A percentile compares a stretch with the other conserved stretches of the same genome.
phyloP scores from a whole-genome alignment of 2,113 vertebrate species.

The Eclectus roratus region DNA sequence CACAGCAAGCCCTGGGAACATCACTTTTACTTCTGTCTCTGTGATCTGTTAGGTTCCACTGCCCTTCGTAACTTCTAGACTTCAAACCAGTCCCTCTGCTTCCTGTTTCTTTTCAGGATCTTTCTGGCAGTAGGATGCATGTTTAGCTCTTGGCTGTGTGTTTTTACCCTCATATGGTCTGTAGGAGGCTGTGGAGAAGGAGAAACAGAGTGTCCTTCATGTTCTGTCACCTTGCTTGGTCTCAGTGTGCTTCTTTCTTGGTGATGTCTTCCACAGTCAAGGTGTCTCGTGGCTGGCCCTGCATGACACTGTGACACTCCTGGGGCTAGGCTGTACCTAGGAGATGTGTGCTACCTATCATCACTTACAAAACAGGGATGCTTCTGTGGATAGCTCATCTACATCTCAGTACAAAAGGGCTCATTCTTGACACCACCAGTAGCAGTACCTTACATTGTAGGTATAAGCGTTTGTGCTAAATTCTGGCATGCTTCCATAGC shows the following conservation, averaged over 20 bases:
- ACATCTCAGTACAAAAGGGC: not conserved
- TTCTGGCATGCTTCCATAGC: not conserved
- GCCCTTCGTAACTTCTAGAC: not conserved
- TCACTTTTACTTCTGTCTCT: not conserved
- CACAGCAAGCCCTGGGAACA: not conserved
- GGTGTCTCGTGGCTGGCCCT: not conserved
- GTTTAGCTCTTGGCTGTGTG: not conserved
- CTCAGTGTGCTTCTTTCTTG: not conserved
- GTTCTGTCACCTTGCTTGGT: not conserved
- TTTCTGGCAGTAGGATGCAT: not conserved
- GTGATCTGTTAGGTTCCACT: not conserved
- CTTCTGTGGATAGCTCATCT: not conserved
- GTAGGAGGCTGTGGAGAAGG: not conserved
- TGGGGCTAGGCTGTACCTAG: not conserved
- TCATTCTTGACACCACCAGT: not conserved
- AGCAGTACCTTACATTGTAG: not conserved
- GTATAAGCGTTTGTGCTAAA: not conserved
- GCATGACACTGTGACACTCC: not conserved
- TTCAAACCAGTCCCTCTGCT: not conserved
- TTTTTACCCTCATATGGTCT: not conserved
- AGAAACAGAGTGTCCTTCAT: not conserved
- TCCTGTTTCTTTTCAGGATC: not conserved
- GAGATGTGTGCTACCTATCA: not conserved
- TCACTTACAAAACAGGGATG: not conserved
- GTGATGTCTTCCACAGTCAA: not conserved